Percentiles rank a stretch among this genome's conserved stretches.
Evolutionary conservation across 2,888 invertebrate species (phyloP).

Genomic region (Hyles lineata): DNA sequence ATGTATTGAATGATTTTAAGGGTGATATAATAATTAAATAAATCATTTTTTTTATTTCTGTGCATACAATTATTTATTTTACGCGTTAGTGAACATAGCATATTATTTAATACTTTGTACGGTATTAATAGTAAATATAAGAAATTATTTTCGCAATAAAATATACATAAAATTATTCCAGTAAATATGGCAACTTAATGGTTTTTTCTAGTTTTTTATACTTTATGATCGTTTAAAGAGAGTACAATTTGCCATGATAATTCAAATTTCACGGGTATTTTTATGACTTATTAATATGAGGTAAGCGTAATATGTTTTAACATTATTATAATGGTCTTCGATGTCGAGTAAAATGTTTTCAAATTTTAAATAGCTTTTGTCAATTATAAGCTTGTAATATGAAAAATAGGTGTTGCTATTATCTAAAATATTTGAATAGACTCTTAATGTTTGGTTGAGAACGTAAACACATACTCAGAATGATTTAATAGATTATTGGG

Average conservation of each 20-base stretch:
- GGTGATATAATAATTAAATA: too few relatives aligned
- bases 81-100: too few relatives aligned
- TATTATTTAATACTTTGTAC: too few relatives aligned
- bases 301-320: background rate
- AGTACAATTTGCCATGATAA: slow-evolving; percentile 2
- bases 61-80: too few relatives aligned
- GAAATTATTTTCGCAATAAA: too few relatives aligned
- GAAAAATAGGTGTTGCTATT: background rate
- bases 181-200: background rate
- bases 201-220: background rate
- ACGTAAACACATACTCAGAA: background rate
- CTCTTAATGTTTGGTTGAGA: background rate
- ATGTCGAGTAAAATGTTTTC: slow-evolving; percentile 23
- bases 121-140: too few relatives aligned
- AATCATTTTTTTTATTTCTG: too few relatives aligned
- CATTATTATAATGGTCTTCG: background rate
- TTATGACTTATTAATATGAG: slow-evolving; percentile 34
- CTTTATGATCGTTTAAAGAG: slow-evolving; percentile 11
- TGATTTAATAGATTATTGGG: background rate
- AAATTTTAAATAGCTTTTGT: background rate
- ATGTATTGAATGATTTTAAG: background rate
- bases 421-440: background rate
- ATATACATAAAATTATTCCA: background rate
- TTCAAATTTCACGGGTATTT: slow-evolving; percentile 39
- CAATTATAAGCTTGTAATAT: background rate